phyloP scores from a whole-genome alignment of 2,888 invertebrate genomes.

The Calliopum simillimum region DNA sequence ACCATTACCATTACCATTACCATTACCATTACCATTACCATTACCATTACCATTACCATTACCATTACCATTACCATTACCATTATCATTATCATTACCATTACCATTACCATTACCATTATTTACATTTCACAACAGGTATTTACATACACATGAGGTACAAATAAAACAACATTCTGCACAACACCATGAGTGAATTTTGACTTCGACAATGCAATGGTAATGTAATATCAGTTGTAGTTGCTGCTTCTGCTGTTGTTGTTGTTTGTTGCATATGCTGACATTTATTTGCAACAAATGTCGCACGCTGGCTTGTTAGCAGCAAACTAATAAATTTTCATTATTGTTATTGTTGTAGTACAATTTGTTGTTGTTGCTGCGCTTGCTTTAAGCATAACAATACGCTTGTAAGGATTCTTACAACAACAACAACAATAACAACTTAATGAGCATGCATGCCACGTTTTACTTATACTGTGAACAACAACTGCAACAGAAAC shows the following conservation, averaged over 20 bases:
- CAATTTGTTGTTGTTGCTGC: conserved; percentile 19
- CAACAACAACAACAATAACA: conserved; percentile 3
- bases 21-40: not conserved
- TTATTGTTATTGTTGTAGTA: conserved; percentile 30
- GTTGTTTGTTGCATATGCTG: conserved; percentile 11
- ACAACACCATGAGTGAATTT: not conserved
- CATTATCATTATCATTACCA: not conserved
- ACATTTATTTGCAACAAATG: conserved; percentile 39
- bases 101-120: not conserved
- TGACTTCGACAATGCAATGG: not conserved
- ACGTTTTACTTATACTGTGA: not conserved
- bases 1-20: not conserved
- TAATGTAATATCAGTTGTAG: not conserved
- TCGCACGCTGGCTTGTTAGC: conserved; percentile 32
- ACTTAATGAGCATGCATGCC: not conserved
- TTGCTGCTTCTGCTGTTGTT: not conserved
- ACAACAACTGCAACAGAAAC: conserved; percentile 8
- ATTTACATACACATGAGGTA: not conserved
- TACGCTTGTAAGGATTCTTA: not conserved
- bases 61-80: not conserved
- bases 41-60: not conserved
- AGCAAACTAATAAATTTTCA: conserved; percentile 36
- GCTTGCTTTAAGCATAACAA: not conserved
- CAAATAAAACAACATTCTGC: not conserved
- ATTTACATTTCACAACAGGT: not conserved